Evolutionary conservation across 2,797 vertebrate genomes (phyloP), one percentile per base, ranked within the genome.

Genomic region (Darevskia mixta): DNA sequence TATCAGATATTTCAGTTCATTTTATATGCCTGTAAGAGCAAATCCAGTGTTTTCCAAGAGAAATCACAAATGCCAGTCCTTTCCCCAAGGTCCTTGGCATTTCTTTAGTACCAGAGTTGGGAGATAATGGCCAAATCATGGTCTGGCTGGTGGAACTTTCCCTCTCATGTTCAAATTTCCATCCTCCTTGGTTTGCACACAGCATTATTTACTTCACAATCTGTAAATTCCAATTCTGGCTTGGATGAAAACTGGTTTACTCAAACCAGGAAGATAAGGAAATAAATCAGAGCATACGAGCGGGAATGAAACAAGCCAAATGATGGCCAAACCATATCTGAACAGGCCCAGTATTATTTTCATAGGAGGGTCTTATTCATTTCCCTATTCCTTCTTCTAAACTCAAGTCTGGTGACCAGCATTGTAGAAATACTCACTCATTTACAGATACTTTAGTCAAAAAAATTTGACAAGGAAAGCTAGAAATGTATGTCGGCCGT

Each of bases 1-100:
- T 76, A 27, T 25, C 55, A 77, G 43, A 73, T 85, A 41, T 64
- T 85, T 85, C 43, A 64, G 76, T 85, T 86, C 35, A 17, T 35
- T 79, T 23, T 86, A 9, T 69, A 32, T 55, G 23, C 13, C 38
- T 58, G 17, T 55, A 71, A 29, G 61, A 29, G 2, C 20, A 67
- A 77, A 41, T 45, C 75, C 27, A 17, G 13, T 78, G 45, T 23
- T 66, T 66, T 78, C 11, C 6, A 79, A 67, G 61, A 27, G 5
- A 25, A 13, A 45, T 35, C 76, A 9, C 58, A n/a, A 29, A 18
- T 71, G 17, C 32, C 82, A 73, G 25, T 6, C 13, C 23, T 61
- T 58, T 8, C 13, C 35, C 35, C 72, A 72, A 64, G 32, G 4
- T 84, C 27, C 15, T 82, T 2, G 43, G 38, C 17, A 20, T 82